A percentile compares a stretch with the other conserved stretches of the same genome.
These are phyloP conservation scores for Sitobion miscanthi DNA, from an alignment of 1,140 invertebrate genomes.

Conservation along the genomic window DNA sequence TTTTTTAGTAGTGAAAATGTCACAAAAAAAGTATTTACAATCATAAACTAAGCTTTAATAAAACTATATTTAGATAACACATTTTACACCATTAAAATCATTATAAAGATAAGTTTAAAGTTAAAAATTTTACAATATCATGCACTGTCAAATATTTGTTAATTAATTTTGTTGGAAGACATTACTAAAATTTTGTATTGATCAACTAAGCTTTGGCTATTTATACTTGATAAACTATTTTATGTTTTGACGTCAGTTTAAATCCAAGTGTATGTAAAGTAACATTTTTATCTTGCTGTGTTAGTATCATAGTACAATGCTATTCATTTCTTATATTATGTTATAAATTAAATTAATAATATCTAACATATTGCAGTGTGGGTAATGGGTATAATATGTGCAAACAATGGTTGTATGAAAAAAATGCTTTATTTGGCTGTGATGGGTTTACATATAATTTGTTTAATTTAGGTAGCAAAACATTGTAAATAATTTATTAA, in stretches of 20 bases:
- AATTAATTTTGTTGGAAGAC: not conserved
- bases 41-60: not conserved
- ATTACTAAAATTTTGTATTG: not conserved
- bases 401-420: slow-evolving; percentile 33
- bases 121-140: not conserved
- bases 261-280: no score
- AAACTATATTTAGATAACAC: not conserved
- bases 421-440: slow-evolving; percentile 36
- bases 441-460: not conserved
- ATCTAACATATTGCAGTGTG: not conserved
- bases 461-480: not conserved
- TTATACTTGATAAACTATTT: not conserved
- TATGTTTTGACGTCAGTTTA: not conserved
- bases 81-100: not conserved
- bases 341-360: not conserved
- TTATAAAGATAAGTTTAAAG: not conserved
- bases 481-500: not conserved
- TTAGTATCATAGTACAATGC: not conserved
- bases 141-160: not conserved
- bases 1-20: not conserved
- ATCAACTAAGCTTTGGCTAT: not conserved
- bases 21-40: not conserved
- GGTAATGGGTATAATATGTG: not conserved
- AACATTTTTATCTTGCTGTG: not conserved
- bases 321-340: not conserved